Percentiles rank a stretch among this genome's conserved stretches.
Conservation (phyloP, 2,797 vertebrate genomes). For the Melanogrammus aeglefinus region DNA sequence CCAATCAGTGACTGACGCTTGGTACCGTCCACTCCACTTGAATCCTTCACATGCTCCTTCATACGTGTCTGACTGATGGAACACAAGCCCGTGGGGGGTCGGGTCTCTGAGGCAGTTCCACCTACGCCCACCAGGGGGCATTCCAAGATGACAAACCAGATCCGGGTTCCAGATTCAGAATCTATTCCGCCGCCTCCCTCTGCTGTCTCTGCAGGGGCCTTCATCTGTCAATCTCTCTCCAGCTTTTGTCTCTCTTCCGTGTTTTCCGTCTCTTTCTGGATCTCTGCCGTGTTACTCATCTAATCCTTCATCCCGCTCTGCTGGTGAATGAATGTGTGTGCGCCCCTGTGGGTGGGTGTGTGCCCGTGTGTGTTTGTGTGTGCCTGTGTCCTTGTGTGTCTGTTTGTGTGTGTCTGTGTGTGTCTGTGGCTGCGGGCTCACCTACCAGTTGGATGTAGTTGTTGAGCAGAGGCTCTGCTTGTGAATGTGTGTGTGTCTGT, state of each 20-base stretch:
- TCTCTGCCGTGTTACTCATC: conserved; percentile 24
- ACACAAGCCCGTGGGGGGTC: background rate
- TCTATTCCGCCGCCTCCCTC: background rate
- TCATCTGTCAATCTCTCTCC: background rate
- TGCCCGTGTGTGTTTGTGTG: no score
- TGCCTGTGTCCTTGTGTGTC: background rate
- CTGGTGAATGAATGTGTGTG: background rate
- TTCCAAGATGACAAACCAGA: conserved; percentile 17
- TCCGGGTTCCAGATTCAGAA: background rate
- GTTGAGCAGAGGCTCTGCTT: no score
- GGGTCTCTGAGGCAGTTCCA: background rate
- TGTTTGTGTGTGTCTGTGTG: conserved; percentile 7
- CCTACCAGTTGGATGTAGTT: no score
- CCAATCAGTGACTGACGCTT: background rate
- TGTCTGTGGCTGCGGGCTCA: background rate
- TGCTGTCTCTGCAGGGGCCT: background rate
- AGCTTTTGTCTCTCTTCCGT: background rate
- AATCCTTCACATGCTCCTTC: background rate
- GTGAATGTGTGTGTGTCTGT: background rate
- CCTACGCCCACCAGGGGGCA: conserved; percentile 36
- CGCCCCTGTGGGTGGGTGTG: no score
- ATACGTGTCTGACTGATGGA: background rate
- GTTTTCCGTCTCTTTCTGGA: background rate
- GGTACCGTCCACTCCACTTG: background rate
- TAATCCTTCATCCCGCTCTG: background rate